Conservation (phyloP, 2,113 vertebrate species). For the Salminus brasiliensis region DNA sequence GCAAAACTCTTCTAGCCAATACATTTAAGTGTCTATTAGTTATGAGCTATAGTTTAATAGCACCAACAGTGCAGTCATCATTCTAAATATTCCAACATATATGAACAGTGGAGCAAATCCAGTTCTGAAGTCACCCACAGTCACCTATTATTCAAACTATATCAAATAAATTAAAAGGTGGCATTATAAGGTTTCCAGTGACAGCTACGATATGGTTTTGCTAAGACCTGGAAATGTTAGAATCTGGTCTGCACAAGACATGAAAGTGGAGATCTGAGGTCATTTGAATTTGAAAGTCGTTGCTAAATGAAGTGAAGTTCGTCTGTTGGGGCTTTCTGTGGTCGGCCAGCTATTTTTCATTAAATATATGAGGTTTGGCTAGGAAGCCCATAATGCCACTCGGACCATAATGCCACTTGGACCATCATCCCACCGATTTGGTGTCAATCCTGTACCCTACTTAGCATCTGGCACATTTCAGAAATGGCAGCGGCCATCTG, state of each 20-base stretch:
- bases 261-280: too few species aligned
- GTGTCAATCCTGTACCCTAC: not conserved
- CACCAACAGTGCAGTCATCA: too few species aligned
- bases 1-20: too few species aligned
- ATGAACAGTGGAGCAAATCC: too few species aligned
- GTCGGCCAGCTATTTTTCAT: not conserved
- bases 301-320: not conserved
- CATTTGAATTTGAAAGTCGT: too few species aligned
- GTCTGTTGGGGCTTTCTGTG: not conserved
- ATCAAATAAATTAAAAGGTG: not conserved
- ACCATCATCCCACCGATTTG: slow-evolving; percentile 25
- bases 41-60: too few species aligned
- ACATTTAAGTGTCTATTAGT: too few species aligned
- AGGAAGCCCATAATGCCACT: slow-evolving; percentile 17
- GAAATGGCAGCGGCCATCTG: slow-evolving; percentile 34
- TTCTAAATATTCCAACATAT: too few species aligned
- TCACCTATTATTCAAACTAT: too few species aligned
- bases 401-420: slow-evolving; percentile 7
- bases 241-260: not conserved
- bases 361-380: slow-evolving; percentile 10
- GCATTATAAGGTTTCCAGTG: not conserved
- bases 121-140: too few species aligned
- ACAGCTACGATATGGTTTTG: not conserved
- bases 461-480: slow-evolving; percentile 21
- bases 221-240: not conserved